A percentile compares a stretch with the other conserved stretches of the same genome.
Conservation (phyloP, 2,797 vertebrate species). For the Esox lucius region DNA sequence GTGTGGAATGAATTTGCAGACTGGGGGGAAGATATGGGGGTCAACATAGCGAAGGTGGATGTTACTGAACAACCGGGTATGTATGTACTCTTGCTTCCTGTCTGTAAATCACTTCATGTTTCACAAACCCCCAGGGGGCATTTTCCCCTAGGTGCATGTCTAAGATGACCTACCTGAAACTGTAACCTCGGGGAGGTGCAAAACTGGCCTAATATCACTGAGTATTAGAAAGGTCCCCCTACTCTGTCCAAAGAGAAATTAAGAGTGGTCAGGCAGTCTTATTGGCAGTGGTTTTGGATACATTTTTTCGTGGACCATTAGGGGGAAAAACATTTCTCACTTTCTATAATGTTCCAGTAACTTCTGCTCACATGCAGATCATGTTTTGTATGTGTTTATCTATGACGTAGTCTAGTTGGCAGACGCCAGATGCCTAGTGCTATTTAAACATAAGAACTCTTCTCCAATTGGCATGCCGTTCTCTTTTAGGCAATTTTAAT, state of each 20-base stretch:
- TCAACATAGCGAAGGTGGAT: conserved; percentile 94
- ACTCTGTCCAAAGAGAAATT: not conserved
- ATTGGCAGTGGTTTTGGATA: no score
- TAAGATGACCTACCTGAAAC: not conserved
- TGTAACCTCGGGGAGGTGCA: not conserved
- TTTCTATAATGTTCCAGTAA: no score
- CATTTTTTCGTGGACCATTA: no score
- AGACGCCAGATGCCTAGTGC: no score
- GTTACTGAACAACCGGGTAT: conserved; percentile 95
- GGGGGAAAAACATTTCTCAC: no score
- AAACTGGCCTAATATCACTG: not conserved
- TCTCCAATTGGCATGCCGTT: no score
- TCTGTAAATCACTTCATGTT: not conserved
- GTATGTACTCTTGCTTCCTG: not conserved
- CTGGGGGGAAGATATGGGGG: conserved; percentile 92
- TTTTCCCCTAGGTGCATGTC: not conserved
- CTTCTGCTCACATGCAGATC: no score
- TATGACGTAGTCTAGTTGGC: no score
- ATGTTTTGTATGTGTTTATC: no score
- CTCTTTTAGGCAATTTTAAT: no score
- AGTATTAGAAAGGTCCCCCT: not conserved
- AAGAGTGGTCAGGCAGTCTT: not conserved
- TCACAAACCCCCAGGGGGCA: not conserved
- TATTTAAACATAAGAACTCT: no score
- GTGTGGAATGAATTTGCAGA: conserved; percentile 93